Base-by-base conservation (phyloP, 2,888 invertebrate genomes). In the Coenonympha glycerion region DNA sequence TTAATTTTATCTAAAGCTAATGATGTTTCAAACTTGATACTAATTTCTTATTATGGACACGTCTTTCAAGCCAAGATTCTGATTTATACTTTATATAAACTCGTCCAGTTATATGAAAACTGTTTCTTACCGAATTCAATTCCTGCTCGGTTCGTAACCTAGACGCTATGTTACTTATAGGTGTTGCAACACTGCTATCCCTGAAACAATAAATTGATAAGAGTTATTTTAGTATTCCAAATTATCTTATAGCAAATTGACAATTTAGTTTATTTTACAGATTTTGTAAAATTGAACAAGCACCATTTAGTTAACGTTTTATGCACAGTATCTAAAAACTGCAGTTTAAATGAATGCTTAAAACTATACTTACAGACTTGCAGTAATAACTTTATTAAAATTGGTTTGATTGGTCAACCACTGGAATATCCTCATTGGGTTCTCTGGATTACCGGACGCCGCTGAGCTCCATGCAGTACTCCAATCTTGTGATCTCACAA, bases 381-480 rank as follows among this genome's bases (percentile, higher is more conserved):
- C 62, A 16, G 34, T 45, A 15, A 52, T 65, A 15, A 68, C 63
- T 40, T 61, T 62, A 0, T 55, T 53, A 0, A 78, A 31, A 49
- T 85, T 82, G 6, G 55, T 56, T 37, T n/a, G n/a, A n/a, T n/a
- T n/a, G n/a, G 61, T 76, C 1, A 92, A 64, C 79, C 91, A 90
- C 0, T 87, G 65, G 41, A 91, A 89, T 0, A 87, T 88, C 24
- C 85, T 77, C 45, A 87, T 66, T 1, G 90, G 84, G 55, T 91
- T 91, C 34, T 76, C 73, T 57, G 88, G 87, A 57, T 90, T 90
- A 45, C 87, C 80, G 0, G 79, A 70, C 31, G 89, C 84, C 9
- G 91, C 89, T 1, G 89, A 80, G 22, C 66, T 70, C 63, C 89
- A 62, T 59, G 79, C 88, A 0, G 76, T 63, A 1, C 66, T 60